These are phyloP conservation scores for Pseudobourletiella spinata DNA, from an alignment of 1,140 invertebrate genomes.

Conservation along the genomic window DNA sequence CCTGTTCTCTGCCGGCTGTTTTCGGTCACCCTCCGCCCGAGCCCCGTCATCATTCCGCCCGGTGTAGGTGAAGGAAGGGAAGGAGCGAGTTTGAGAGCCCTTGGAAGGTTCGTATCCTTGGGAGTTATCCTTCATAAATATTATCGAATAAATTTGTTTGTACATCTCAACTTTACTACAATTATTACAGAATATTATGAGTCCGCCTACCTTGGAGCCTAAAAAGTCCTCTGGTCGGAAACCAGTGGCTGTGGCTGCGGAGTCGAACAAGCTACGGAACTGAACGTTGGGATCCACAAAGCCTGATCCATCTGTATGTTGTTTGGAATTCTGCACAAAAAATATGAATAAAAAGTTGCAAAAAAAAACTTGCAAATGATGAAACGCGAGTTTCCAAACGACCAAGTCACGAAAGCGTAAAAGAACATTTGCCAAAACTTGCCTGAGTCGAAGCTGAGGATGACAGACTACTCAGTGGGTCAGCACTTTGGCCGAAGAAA, in stretches of 20 bases:
- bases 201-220: conserved; percentile 25
- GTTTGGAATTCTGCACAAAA: conserved; percentile 1
- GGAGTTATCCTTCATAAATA: conserved; percentile 24
- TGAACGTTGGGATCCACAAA: conserved; percentile 35
- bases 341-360: neutral
- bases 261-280: conserved; percentile 33
- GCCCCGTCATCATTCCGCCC: conserved; percentile 14
- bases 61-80: conserved; percentile 32
- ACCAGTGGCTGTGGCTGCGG: conserved; percentile 19
- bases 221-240: conserved; percentile 33
- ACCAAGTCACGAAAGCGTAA: no score
- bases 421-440: no score
- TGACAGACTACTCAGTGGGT: no score
- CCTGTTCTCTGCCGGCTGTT: conserved; percentile 2
- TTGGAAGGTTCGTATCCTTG: conserved; percentile 24
- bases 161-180: neutral
- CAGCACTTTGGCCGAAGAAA: conserved; percentile 24
- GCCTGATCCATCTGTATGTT: conserved; percentile 16
- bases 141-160: neutral
- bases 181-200: no score
- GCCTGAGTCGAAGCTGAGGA: conserved; percentile 22
- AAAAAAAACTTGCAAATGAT: neutral
- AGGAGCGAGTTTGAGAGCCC: conserved; percentile 31
- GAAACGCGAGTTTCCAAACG: neutral
- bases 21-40: neutral